phyloP scores from a whole-genome alignment of 92 coral and sea anemone species.

The Porites rus region DNA sequence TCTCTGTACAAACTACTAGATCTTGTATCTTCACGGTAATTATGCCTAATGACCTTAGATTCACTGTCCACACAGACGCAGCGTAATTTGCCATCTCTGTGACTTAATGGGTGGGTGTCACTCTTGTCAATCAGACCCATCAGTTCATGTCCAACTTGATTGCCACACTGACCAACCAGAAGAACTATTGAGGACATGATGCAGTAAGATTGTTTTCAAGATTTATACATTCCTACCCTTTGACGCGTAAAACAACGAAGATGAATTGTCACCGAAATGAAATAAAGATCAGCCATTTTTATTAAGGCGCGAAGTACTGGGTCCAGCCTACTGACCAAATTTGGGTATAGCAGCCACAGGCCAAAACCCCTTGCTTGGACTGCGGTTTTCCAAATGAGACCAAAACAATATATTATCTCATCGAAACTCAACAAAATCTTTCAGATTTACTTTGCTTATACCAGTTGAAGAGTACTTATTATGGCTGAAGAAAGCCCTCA shows the following conservation, averaged over 20 bases:
- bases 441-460: not conserved
- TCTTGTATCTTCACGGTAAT: slow-evolving; percentile 63
- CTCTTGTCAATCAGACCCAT: slow-evolving; percentile 81
- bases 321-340: slow-evolving; percentile 29
- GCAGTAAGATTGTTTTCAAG: not conserved
- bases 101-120: slow-evolving; percentile 77
- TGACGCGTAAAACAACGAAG: not conserved
- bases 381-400: slow-evolving; percentile 47
- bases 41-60: slow-evolving; percentile 73
- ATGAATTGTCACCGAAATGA: not conserved
- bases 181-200: slow-evolving; percentile 81
- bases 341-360: slow-evolving; percentile 21
- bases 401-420: slow-evolving; percentile 13
- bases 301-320: slow-evolving; percentile 3
- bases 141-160: slow-evolving; percentile 89
- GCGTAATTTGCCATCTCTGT: slow-evolving; percentile 88
- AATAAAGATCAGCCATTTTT: slow-evolving; percentile 54
- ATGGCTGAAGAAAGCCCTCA: slow-evolving; percentile 61
- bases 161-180: slow-evolving; percentile 91
- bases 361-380: slow-evolving; percentile 15
- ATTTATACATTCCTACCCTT: not conserved
- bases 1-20: slow-evolving; percentile 65
- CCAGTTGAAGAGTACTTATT: not conserved
- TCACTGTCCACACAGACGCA: slow-evolving; percentile 94
- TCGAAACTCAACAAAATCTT: not conserved